phyloP scores from a whole-genome alignment of 2,797 vertebrate genomes.

The Vespertilio murinus region DNA sequence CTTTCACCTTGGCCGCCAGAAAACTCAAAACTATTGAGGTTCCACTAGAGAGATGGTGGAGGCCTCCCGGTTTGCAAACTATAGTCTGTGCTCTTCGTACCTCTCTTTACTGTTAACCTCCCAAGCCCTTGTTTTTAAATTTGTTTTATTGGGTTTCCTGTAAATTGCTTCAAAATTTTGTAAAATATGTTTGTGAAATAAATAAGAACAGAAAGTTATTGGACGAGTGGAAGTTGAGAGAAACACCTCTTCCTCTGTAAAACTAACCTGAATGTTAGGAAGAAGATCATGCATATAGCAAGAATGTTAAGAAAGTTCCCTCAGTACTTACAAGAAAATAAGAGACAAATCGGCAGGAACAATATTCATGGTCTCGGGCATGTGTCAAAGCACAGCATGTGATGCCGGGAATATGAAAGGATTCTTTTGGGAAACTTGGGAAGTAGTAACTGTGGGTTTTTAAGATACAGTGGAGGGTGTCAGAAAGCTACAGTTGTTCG shows the following conservation, averaged over 20 bases:
- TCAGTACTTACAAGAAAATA: neutral
- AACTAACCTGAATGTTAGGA: neutral
- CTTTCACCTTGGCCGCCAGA: neutral
- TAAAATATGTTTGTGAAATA: neutral
- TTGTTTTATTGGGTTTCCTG: neutral
- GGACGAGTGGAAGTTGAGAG: neutral
- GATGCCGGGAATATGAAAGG: neutral
- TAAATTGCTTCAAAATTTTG: neutral
- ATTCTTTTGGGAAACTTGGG: neutral
- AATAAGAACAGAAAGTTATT: neutral
- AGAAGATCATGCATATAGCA: neutral
- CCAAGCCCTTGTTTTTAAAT: neutral
- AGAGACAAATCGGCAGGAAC: neutral
- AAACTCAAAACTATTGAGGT: neutral
- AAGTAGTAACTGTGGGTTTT: neutral
- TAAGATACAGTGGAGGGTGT: neutral
- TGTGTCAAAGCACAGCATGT: neutral
- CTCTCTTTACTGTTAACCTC: neutral
- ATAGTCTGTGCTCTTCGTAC: neutral
- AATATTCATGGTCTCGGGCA: neutral
- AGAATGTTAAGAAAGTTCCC: neutral
- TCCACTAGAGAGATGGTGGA: neutral
- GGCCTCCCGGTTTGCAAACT: neutral
- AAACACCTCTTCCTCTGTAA: neutral
- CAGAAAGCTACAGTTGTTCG: neutral